Evolutionary conservation across 2,888 invertebrate genomes (phyloP), one percentile per base, ranked within the genome.

Genomic region (Thera britannica): DNA sequence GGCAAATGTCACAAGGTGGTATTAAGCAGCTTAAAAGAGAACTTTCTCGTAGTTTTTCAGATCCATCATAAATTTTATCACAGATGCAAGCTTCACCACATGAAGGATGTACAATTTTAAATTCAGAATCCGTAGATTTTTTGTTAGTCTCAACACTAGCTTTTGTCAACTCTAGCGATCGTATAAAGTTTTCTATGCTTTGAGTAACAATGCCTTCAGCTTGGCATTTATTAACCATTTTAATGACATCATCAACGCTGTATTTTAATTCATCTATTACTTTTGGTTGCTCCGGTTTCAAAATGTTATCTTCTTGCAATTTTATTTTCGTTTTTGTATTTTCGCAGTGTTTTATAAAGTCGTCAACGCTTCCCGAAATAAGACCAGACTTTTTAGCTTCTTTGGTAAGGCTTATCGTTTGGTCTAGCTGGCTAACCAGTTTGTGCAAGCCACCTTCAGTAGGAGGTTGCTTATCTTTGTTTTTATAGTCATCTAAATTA

Each of bases 291-390:
- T 72, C 68, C 44, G 62, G 67, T 62, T 64, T 48, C 2, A 55
- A 66, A 3, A 63, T 41, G 5, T 56, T 38, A 68, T 65, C 51
- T 3, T 58, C 35, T 38, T 8, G 46, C 9, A 35, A n/a, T 60
- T 35, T 11, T 41, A 80, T 71, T 58, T 72, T 72, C 41, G 65
- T 69, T 71, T 80, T 84, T n/a, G 84, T 72, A 59, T 76, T 68
- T 66, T 82, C 73, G 70, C 85, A 86, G n/a, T 75, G 72, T 68
- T 74, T 72, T 11, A 87, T 78, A 41, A 85, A 82, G 6, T 77
- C 66, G 23, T 84, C 81, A 44, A 82, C 62, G 48, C 78, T 83
- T 0, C 73, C 72, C 0, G 77, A 68, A 35, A 83, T 66, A 4
- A 83, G 60, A 8, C 83, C 81, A 58, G 72, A 74, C 12, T 77